Base-by-base conservation (phyloP, 2,113 vertebrate species). In the Cynopterus brachyotis region DNA sequence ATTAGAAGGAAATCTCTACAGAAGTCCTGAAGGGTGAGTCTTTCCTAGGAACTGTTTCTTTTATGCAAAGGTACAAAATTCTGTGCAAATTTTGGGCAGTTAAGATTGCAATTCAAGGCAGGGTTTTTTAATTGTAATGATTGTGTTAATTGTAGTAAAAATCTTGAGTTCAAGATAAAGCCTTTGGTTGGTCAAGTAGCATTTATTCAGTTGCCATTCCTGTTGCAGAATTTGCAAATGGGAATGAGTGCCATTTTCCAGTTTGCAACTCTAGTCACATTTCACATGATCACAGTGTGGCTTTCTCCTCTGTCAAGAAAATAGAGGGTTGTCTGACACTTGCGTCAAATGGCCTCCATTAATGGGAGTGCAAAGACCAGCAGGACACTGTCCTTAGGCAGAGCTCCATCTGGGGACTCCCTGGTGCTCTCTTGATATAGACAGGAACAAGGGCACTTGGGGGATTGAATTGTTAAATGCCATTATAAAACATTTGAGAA, bases 151-250 rank as follows among this genome's bases (percentile, higher is more conserved):
- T 94, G 40, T 85, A 66, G 69, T 70, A 69, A 83, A 87, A 78
- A 90, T 19, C 40, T 92, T 40, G 66, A 92, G 55, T 94, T 91
- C n/a, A 93, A 82, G 66, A n/a, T 67, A 86, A 79, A 96, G 37
- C 42, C 76, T 93, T 91, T 85, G 80, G 89, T 91, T 85, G 80
- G 89, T 93, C 69, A 75, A 59, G 40, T 69, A 45, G 10, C 87
- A 59, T 93, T 94, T 87, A 93, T 95, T 95, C 75, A 78, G n/a
- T 96, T 94, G 64, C 93, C 53, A 35, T 45, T 75, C n/a, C 64
- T 89, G 13, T n/a, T 79, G 50, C 10, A 75, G 32, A 50, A 83
- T 89, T 97, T 96, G 83, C 66, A 96, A 30, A 89, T 92, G 66
- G 24, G 40, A 70, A 84, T 66, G 28, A 5, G 26, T 92, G 32